Conservation (phyloP, 2,888 invertebrate genomes). For the Mycalesis mineus region DNA sequence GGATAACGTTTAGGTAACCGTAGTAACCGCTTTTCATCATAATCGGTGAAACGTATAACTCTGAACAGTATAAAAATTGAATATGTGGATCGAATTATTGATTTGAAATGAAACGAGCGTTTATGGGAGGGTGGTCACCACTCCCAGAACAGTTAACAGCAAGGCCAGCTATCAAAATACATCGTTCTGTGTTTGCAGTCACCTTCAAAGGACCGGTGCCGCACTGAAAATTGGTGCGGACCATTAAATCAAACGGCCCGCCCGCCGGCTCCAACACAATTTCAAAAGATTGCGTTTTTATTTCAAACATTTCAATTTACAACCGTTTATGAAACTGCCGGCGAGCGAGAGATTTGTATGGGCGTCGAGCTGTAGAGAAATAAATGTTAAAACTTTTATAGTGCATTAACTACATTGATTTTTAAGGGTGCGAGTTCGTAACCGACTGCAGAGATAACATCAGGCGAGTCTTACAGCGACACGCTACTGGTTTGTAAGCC, state of each 20-base stretch:
- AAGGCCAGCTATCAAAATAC: constrained; percentile 2
- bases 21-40: no score
- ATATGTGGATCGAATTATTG: background rate
- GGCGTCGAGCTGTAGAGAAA: no score
- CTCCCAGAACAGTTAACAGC: background rate
- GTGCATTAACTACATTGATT: no score
- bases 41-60: no score
- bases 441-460: no score
- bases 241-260: constrained; percentile 13
- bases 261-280: constrained; percentile 12
- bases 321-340: constrained; percentile 1
- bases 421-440: no score
- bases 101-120: constrained; percentile 1
- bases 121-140: background rate
- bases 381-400: no score
- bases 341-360: background rate
- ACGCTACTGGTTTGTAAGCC: no score
- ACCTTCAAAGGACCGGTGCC: constrained; percentile 3
- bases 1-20: no score
- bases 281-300: constrained; percentile 24
- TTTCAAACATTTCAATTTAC: constrained; percentile 31
- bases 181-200: background rate
- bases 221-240: constrained; percentile 8
- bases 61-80: no score
- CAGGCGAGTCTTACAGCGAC: no score